A percentile compares a stretch with the other conserved stretches of the same genome.
Conservation (phyloP, 2,113 vertebrate species). For the Irena cyanogastra region DNA sequence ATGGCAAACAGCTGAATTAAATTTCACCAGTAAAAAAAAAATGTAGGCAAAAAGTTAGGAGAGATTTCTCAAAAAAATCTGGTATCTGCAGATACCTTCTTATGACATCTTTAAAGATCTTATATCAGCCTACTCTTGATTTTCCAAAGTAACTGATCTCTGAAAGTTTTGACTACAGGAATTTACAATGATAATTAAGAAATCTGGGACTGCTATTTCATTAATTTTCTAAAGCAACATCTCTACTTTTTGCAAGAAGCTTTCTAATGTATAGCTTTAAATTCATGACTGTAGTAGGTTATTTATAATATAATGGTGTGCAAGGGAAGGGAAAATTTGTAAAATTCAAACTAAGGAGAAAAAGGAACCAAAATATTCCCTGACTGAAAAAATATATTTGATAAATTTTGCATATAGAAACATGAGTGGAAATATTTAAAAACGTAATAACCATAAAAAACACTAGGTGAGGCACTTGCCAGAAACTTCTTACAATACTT, state of each 20-base stretch:
- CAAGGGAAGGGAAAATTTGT: not conserved
- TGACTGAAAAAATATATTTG: not conserved
- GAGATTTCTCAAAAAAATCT: too few species aligned
- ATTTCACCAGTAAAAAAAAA: not conserved
- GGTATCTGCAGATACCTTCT: too few species aligned
- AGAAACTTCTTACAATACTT: not conserved
- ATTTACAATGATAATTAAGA: too few species aligned
- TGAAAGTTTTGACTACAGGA: too few species aligned
- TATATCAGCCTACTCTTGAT: too few species aligned
- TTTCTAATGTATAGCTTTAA: not conserved
- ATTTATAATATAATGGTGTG: not conserved
- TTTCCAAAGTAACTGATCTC: too few species aligned
- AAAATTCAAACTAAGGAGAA: not conserved
- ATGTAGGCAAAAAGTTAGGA: not conserved
- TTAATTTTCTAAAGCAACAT: not conserved
- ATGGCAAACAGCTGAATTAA: not conserved
- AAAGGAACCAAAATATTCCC: not conserved
- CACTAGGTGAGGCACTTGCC: not conserved
- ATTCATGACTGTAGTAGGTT: not conserved
- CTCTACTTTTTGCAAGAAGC: not conserved
- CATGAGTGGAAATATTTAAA: not conserved
- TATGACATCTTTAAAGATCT: too few species aligned
- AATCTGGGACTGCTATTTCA: too few species aligned
- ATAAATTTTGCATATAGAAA: not conserved
- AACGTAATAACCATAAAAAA: not conserved